Percentiles rank a stretch among this genome's conserved stretches.
These are phyloP conservation scores for Xiphydria camelus DNA, from an alignment of 2,888 invertebrate genomes.

Conservation along the genomic window DNA sequence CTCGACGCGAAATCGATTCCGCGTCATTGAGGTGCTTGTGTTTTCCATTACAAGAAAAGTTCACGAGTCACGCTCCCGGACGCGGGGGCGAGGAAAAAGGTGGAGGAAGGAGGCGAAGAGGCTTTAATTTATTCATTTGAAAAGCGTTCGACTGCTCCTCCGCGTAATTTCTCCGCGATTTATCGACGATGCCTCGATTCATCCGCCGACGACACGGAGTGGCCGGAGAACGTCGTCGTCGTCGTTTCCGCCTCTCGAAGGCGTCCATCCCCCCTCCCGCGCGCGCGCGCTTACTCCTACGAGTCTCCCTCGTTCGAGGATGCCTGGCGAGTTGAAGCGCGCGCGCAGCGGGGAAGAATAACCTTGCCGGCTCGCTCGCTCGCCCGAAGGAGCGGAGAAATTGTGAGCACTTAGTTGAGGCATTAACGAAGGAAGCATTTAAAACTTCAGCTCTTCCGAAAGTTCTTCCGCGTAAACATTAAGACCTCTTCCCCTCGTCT, in stretches of 20 bases:
- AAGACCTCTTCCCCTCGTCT: slow-evolving; percentile 37
- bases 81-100: too few species aligned
- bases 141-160: background rate
- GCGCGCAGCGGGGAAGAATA: slow-evolving; percentile 18
- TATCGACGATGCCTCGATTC: slow-evolving; percentile 19
- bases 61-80: slow-evolving; percentile 9
- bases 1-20: too few species aligned
- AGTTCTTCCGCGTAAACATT: slow-evolving; percentile 46
- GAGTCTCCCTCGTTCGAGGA: slow-evolving; percentile 4
- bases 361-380: slow-evolving; percentile 19
- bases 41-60: slow-evolving; percentile 29
- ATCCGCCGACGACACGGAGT: slow-evolving; percentile 18
- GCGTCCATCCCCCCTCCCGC: background rate
- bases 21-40: slow-evolving; percentile 24
- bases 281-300: slow-evolving; percentile 8
- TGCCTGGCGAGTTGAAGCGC: too few species aligned
- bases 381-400: slow-evolving; percentile 24
- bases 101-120: too few species aligned
- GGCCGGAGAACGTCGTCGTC: slow-evolving; percentile 9
- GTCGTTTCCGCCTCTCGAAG: slow-evolving; percentile 10
- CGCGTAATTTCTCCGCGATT: slow-evolving; percentile 29
- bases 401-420: slow-evolving; percentile 39
- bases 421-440: slow-evolving; percentile 44
- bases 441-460: slow-evolving; percentile 32
- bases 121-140: too few species aligned